Conservation (phyloP, 2,888 invertebrate genomes). For the Sminthurides aquaticus region DNA sequence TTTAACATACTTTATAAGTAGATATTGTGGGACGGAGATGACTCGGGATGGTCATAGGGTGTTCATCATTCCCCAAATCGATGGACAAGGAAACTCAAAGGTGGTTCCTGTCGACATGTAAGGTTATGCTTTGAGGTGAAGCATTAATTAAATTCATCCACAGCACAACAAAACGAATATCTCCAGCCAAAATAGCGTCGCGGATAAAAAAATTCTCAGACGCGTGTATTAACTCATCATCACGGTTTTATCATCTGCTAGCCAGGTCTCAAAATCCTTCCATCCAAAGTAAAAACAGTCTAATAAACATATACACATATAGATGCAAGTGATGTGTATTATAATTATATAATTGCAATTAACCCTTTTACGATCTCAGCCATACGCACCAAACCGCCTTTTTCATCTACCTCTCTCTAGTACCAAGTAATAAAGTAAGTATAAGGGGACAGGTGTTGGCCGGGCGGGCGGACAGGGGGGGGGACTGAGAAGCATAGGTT, state of each 20-base stretch:
- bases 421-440: too few species aligned
- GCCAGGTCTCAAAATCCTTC: too few species aligned
- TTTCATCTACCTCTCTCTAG: too few species aligned
- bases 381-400: too few species aligned
- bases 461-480: too few species aligned
- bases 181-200: background rate
- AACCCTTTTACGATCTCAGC: too few species aligned
- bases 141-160: slow-evolving; percentile 3
- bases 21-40: background rate
- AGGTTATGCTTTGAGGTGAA: background rate
- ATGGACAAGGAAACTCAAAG: slow-evolving; percentile 1
- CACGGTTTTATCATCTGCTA: too few species aligned
- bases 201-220: background rate
- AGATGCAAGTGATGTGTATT: too few species aligned
- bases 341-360: too few species aligned
- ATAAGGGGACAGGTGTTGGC: slow-evolving; percentile 40
- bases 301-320: too few species aligned
- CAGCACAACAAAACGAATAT: background rate
- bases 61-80: background rate
- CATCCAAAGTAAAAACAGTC: too few species aligned
- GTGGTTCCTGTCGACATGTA: slow-evolving; percentile 4
- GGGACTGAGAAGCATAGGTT: slow-evolving; percentile 39
- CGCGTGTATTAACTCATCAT: too few species aligned
- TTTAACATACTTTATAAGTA: background rate
- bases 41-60: background rate